Evolutionary conservation across 2,888 invertebrate genomes (phyloP), one percentile per base, ranked within the genome.

Genomic region (Prosopocoilus inquinatus): DNA sequence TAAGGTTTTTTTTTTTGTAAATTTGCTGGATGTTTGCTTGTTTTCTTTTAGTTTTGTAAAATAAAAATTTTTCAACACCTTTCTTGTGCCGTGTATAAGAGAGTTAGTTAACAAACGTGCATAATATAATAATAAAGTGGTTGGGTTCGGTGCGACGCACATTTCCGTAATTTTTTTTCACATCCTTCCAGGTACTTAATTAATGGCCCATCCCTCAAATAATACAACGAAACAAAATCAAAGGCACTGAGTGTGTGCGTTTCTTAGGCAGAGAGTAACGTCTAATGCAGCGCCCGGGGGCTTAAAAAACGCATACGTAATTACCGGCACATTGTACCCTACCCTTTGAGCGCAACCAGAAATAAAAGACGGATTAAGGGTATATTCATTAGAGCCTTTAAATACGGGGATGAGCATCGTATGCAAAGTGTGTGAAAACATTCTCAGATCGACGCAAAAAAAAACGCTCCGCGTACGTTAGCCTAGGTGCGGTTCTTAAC

Each of bases 291-390:
- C 32, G 43, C 50, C 38, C 35, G 38, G 43, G 60, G 58, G 50
- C 53, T 47, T 55, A 55, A 57, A 44, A 57, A 55, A 33, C 57
- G 64, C 61, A 64, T 59, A 59, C 59, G 62, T 66, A 67, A 68
- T 67, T 68, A 65, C 65, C 58, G 62, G 56, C 54, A 57, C 57
- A 50, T 53, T 57, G 59, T 60, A 57, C 57, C 61, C 63, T 58
- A 60, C 59, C 60, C 60, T 52, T 58, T 56, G 50, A 39, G 9
- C 38, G 53, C 59, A 60, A 59, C 60, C 63, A 64, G 66, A 70
- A 70, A 70, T 69, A 71, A 71, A 68, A 64, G 69, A 65, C 64
- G 70, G 72, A 71, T 70, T 71, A 72, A 58, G 62, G 63, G 64
- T 63, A 67, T 66, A 69, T 72, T 71, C 70, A 71, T 71, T 70